Evolutionary conservation across 2,888 invertebrate genomes (phyloP).

Genomic region (Cheilosia soror): DNA sequence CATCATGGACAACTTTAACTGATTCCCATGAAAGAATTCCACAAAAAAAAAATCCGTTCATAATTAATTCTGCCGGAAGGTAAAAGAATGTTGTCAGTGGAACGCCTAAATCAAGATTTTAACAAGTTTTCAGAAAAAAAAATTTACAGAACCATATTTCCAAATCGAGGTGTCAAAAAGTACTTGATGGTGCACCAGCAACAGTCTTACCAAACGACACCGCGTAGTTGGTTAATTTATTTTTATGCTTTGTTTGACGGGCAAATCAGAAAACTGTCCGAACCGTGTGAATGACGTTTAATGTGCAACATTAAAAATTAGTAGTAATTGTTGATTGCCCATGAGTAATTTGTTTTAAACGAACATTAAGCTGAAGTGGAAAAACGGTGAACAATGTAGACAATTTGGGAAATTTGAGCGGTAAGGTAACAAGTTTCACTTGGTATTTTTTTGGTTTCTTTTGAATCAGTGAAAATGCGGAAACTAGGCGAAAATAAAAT

Average conservation of each 20-base stretch:
- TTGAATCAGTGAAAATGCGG: constrained; percentile 21
- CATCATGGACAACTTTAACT: not conserved
- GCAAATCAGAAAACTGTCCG: not conserved
- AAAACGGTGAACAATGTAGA: constrained; percentile 3
- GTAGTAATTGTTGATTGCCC: constrained; percentile 32
- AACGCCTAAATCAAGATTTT: constrained; percentile 23
- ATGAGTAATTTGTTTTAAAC: constrained; percentile 26
- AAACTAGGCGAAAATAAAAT: constrained; percentile 12
- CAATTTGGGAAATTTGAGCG: constrained; percentile 18
- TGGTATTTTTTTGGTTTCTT: not conserved
- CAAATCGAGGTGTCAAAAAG: constrained; percentile 30
- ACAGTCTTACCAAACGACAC: not conserved
- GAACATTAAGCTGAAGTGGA: not conserved
- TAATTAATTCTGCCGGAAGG: constrained; percentile 33
- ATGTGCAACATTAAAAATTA: constrained; percentile 32
- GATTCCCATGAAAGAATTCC: constrained; percentile 5
- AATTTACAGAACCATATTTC: not conserved
- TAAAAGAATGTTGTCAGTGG: constrained; percentile 29
- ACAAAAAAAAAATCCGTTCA: not conserved
- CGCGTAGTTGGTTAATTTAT: constrained; percentile 3
- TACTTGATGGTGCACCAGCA: constrained; percentile 3
- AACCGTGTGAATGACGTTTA: constrained; percentile 42
- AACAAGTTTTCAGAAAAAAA: constrained; percentile 21
- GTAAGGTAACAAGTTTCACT: constrained; percentile 19
- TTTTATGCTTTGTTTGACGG: not conserved